Conservation (phyloP, 2,113 vertebrate genomes). For the Rafetus swinhoei region DNA sequence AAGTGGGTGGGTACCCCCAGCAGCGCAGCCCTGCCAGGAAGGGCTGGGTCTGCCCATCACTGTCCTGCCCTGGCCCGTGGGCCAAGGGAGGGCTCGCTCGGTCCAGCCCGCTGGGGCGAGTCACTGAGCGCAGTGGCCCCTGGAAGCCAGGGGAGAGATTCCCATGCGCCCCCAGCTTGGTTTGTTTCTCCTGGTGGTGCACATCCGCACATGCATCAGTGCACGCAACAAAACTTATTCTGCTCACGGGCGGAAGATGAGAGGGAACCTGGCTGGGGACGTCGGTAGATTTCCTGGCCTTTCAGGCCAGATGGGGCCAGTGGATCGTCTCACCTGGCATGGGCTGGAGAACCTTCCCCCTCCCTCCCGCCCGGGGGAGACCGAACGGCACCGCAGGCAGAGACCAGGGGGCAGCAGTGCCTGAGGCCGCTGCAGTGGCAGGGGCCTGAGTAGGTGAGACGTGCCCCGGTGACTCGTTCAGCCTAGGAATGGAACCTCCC, state of each 20-base stretch:
- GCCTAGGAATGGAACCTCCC: not conserved
- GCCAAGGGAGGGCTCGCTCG: not conserved
- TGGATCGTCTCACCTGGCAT: not conserved
- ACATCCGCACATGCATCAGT: too few species aligned
- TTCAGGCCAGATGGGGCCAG: not conserved
- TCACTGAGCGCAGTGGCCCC: not conserved
- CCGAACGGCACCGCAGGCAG: not conserved
- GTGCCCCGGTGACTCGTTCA: not conserved
- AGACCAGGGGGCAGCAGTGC: not conserved
- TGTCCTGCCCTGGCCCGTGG: not conserved
- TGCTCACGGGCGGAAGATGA: too few species aligned
- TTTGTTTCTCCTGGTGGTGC: too few species aligned
- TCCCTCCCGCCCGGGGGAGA: not conserved
- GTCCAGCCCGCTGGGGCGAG: not conserved
- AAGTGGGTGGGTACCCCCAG: conserved; percentile 90
- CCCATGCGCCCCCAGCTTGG: too few species aligned
- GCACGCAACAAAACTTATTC: too few species aligned
- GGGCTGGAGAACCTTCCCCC: not conserved
- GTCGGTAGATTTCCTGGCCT: not conserved
- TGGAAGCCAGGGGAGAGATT: too few species aligned
- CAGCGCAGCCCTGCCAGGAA: rapidly evolving
- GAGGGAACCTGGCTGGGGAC: not conserved
- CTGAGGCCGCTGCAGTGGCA: not conserved
- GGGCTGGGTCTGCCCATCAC: not conserved
- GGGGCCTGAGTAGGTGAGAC: not conserved